These are phyloP conservation scores for Trachelus iudaicus DNA, from an alignment of 2,888 invertebrate species.

Conservation along the genomic window DNA sequence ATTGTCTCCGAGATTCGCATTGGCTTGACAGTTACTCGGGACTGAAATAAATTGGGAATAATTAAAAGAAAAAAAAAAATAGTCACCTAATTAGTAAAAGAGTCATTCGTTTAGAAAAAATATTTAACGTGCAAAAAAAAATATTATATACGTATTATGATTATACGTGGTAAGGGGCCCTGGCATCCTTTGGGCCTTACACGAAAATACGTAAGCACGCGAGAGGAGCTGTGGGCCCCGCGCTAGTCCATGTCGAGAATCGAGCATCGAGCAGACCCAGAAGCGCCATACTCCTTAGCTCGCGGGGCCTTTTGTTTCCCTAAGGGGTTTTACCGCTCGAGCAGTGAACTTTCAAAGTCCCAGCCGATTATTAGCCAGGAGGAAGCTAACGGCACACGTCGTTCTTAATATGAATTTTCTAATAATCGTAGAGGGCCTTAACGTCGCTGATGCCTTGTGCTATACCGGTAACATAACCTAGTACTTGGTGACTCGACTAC, in stretches of 20 bases:
- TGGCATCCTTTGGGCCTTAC: not conserved
- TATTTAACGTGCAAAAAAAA: no score
- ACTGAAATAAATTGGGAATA: not conserved
- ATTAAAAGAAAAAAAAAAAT: not conserved
- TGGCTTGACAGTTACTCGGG: not conserved
- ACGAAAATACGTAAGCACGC: not conserved
- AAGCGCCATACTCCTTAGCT: not conserved
- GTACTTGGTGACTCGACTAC: not conserved
- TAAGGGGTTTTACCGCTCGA: constrained; percentile 9
- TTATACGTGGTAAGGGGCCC: not conserved
- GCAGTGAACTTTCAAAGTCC: constrained; percentile 15
- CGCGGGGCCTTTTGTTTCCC: constrained; percentile 30
- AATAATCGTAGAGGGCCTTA: constrained; percentile 31
- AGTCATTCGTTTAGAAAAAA: not conserved
- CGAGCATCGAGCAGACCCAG: constrained; percentile 31
- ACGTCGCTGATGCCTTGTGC: not conserved
- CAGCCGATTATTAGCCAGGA: constrained; percentile 19
- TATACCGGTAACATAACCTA: not conserved
- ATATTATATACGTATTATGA: not conserved
- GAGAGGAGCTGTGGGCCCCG: not conserved
- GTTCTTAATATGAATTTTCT: constrained; percentile 43
- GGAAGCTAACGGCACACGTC: constrained; percentile 49
- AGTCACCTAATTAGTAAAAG: not conserved
- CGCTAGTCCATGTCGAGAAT: constrained; percentile 21
- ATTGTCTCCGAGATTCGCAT: constrained; percentile 27